These are phyloP conservation scores for Pomacea canaliculata DNA, from an alignment of 2,888 invertebrate genomes.

Conservation along the genomic window DNA sequence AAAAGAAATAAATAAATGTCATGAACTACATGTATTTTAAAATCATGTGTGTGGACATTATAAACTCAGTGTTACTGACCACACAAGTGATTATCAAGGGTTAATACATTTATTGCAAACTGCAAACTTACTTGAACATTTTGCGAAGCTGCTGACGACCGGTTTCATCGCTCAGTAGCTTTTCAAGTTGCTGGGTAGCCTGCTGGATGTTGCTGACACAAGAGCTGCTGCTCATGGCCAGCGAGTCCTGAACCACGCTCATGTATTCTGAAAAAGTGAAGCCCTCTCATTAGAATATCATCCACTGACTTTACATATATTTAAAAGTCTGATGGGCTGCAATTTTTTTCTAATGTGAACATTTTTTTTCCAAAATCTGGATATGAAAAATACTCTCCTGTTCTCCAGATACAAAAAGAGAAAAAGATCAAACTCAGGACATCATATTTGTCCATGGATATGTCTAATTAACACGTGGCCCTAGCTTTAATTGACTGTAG, in stretches of 20 bases:
- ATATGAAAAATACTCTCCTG: too few relatives aligned
- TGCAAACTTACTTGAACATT: conserved; percentile 75
- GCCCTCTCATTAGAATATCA: neutral
- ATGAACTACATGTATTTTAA: neutral
- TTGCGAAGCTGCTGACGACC: conserved; percentile 78
- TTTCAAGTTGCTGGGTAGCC: conserved; percentile 78
- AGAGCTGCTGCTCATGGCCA: conserved; percentile 73
- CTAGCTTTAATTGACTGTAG: too few relatives aligned
- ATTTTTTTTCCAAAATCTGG: too few relatives aligned
- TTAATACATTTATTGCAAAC: neutral
- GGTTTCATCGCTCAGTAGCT: conserved; percentile 76
- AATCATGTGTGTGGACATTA: neutral
- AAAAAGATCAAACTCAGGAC: too few relatives aligned
- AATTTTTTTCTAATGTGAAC: too few relatives aligned
- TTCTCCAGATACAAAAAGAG: too few relatives aligned
- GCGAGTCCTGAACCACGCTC: conserved; percentile 81
- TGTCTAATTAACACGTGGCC: too few relatives aligned
- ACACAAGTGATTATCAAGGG: too few relatives aligned
- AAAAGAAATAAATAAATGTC: neutral
- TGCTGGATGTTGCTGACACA: conserved; percentile 79
- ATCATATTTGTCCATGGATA: too few relatives aligned
- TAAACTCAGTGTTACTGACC: neutral
- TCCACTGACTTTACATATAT: too few relatives aligned
- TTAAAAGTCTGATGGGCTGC: too few relatives aligned
- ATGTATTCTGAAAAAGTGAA: conserved; percentile 76